Evolutionary conservation across 2,797 vertebrate genomes (phyloP).

Genomic region (Megalops cyprinoides): DNA sequence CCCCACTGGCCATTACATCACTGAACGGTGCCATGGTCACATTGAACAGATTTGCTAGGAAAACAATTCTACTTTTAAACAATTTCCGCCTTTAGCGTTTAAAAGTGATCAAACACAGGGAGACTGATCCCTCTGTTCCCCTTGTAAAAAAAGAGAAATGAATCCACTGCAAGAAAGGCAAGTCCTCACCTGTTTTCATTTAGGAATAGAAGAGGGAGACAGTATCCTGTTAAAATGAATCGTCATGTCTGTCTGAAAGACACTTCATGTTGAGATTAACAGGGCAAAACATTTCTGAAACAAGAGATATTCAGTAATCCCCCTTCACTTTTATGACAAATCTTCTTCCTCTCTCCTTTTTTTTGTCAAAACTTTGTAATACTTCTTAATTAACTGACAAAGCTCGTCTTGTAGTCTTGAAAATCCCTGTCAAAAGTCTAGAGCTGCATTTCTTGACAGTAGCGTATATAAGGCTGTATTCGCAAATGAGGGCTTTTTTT

Average conservation of each 20-base stretch:
- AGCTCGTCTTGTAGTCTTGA: constrained; percentile 54
- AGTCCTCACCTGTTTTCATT: constrained; percentile 71
- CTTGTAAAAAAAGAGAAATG: constrained; percentile 60
- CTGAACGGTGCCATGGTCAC: constrained; percentile 55
- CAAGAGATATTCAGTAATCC: constrained; percentile 61
- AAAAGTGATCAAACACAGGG: constrained; percentile 65
- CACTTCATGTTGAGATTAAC: constrained; percentile 72
- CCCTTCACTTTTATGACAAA: constrained; percentile 56
- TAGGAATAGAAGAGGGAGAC: constrained; percentile 53
- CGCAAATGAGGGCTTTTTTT: constrained; percentile 2
- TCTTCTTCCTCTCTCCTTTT: constrained; percentile 51
- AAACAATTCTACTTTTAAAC: constrained; percentile 60
- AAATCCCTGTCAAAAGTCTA: constrained; percentile 30
- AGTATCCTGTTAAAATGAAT: constrained; percentile 68
- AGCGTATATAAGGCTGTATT: not conserved
- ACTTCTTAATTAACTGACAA: constrained; percentile 53
- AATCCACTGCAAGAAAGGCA: constrained; percentile 47
- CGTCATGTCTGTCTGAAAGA: constrained; percentile 70
- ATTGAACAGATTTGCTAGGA: constrained; percentile 59
- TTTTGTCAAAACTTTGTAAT: constrained; percentile 54
- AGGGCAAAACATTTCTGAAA: constrained; percentile 65
- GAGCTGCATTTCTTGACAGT: constrained; percentile 2
- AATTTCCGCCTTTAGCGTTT: constrained; percentile 54
- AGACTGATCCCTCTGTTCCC: constrained; percentile 46
- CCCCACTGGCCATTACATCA: constrained; percentile 55